Evolutionary conservation across 2,113 vertebrate species (phyloP).

Genomic region (Hystrix cristata): DNA sequence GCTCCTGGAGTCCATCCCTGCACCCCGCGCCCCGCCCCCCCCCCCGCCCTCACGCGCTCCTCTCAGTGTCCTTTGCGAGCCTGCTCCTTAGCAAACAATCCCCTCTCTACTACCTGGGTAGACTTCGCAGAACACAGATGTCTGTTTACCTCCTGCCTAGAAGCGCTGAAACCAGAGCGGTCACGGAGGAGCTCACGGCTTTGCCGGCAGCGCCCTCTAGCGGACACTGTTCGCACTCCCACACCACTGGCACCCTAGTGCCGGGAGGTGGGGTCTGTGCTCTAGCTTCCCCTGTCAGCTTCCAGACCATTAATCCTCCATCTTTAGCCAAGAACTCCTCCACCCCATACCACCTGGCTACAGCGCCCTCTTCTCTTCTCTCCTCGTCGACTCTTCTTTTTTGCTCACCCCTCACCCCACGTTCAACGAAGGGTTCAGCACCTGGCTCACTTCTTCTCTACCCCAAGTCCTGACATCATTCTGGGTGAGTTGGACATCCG

Average conservation of each 20-base stretch:
- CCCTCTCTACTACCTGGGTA: background rate
- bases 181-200: slow-evolving; percentile 48
- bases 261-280: slow-evolving; percentile 82
- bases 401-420: slow-evolving; percentile 56
- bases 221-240: slow-evolving; percentile 34
- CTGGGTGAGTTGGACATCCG: slow-evolving; percentile 81
- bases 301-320: slow-evolving; percentile 75
- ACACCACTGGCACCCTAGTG: slow-evolving; percentile 59
- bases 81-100: background rate
- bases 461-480: slow-evolving; percentile 83
- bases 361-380: slow-evolving; percentile 69
- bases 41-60: background rate
- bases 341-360: slow-evolving; percentile 74
- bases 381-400: slow-evolving; percentile 69
- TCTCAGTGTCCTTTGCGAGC: background rate
- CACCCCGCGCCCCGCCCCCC: background rate
- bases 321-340: slow-evolving; percentile 76
- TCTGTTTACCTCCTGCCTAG: background rate
- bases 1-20: background rate
- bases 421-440: slow-evolving; percentile 80
- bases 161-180: slow-evolving; percentile 73
- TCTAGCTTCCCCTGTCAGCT: slow-evolving; percentile 75
- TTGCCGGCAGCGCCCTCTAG: slow-evolving; percentile 78
- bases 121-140: background rate
- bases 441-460: slow-evolving; percentile 81